Percentiles rank a stretch among this genome's conserved stretches.
phyloP scores from a whole-genome alignment of 2,888 invertebrate species.

The Gymnosoma rotundatum region DNA sequence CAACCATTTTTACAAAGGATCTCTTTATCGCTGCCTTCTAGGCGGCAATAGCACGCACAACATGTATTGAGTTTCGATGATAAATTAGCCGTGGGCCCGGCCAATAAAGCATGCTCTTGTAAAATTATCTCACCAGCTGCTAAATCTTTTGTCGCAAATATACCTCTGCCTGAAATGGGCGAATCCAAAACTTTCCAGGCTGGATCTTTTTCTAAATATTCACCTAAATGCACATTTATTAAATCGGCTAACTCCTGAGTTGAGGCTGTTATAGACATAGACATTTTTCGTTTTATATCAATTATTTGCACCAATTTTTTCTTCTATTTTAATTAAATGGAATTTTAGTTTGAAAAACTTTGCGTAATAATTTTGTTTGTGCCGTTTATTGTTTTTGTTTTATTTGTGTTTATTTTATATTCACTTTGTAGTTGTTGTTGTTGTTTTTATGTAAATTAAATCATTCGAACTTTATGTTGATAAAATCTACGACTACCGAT shows the following conservation, averaged over 20 bases:
- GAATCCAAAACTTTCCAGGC: slow-evolving; percentile 86
- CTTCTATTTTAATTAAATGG: not conserved
- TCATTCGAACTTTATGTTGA: not conserved
- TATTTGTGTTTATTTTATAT: not conserved
- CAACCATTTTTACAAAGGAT: slow-evolving; percentile 85
- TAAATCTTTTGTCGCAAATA: slow-evolving; percentile 87
- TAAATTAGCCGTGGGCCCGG: slow-evolving; percentile 86
- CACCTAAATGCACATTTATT: slow-evolving; percentile 77
- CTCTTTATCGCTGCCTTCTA: slow-evolving; percentile 77
- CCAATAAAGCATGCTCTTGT: slow-evolving; percentile 87
- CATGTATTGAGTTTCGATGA: slow-evolving; percentile 84
- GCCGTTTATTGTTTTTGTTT: not conserved
- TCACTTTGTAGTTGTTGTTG: not conserved
- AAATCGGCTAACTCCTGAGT: slow-evolving; percentile 76
- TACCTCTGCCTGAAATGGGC: slow-evolving; percentile 87
- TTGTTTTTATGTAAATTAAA: not conserved
- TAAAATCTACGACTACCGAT: slow-evolving; percentile 48
- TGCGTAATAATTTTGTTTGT: slow-evolving; percentile 46
- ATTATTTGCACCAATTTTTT: not conserved
- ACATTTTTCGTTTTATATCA: slow-evolving; percentile 37
- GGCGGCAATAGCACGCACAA: slow-evolving; percentile 85
- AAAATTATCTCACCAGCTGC: slow-evolving; percentile 87
- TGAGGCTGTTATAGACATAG: slow-evolving; percentile 71
- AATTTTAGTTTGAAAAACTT: not conserved
- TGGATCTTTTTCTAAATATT: slow-evolving; percentile 72